phyloP scores from a whole-genome alignment of 2,113 vertebrate genomes.

The Megaptera novaeangliae region DNA sequence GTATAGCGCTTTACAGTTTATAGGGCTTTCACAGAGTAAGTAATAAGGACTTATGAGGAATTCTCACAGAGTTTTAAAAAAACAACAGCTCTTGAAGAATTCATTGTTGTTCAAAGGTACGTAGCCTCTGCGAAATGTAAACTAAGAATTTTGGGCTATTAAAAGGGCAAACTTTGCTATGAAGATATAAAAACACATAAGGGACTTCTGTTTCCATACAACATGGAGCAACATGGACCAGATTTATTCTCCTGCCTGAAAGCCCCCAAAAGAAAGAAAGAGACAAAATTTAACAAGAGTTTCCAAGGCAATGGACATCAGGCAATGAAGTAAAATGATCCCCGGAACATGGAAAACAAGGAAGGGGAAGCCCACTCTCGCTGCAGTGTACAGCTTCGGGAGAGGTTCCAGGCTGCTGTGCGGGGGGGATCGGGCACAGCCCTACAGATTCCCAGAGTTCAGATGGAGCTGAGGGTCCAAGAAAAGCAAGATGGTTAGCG shows the following conservation, averaged over 20 bases:
- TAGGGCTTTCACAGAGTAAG: not conserved
- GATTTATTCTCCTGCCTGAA: not conserved
- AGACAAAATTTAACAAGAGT: not conserved
- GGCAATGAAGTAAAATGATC: not conserved
- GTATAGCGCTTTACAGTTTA: not conserved
- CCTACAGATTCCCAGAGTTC: not conserved
- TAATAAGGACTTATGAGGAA: not conserved
- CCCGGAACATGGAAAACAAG: not conserved
- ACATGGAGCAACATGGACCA: not conserved
- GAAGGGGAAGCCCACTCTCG: not conserved
- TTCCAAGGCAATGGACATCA: not conserved
- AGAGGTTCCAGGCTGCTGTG: not conserved
- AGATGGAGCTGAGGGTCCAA: not conserved
- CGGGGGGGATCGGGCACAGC: not conserved
- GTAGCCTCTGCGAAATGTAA: not conserved
- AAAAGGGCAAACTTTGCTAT: not conserved
- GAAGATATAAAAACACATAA: not conserved
- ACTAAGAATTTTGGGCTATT: not conserved
- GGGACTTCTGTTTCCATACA: not conserved
- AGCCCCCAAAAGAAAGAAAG: not conserved
- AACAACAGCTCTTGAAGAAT: not conserved
- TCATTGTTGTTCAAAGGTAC: not conserved
- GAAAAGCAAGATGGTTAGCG: not conserved
- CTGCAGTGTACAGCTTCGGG: not conserved
- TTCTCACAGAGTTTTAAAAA: constrained; percentile 21